These are phyloP conservation scores for Falco biarmicus DNA, from an alignment of 2,797 vertebrate genomes.

Conservation along the genomic window DNA sequence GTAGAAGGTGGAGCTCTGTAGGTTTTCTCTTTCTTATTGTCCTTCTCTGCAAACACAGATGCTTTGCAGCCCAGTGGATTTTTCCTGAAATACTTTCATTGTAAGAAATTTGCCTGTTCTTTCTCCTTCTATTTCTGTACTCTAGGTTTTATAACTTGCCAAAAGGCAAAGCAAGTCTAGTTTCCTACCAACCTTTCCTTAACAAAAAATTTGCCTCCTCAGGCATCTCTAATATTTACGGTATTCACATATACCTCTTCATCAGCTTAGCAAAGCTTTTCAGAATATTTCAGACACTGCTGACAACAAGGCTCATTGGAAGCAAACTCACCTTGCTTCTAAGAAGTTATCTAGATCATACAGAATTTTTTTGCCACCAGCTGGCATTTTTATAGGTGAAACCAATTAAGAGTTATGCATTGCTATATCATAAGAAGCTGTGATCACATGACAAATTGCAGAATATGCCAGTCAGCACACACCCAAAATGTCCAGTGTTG, in stretches of 20 bases:
- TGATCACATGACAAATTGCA: neutral
- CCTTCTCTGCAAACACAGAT: neutral
- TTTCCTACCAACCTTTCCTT: neutral
- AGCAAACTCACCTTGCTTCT: neutral
- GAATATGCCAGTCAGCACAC: neutral
- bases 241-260: neutral
- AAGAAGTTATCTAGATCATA: neutral
- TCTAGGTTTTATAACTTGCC: neutral
- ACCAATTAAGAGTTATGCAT: neutral
- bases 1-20: neutral
- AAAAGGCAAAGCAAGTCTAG: neutral
- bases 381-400: neutral
- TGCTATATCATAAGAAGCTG: neutral
- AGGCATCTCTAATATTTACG: neutral
- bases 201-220: neutral
- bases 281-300: neutral
- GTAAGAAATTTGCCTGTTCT: neutral
- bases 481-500: neutral
- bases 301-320: neutral
- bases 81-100: neutral
- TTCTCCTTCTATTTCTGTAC: neutral
- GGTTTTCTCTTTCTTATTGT: neutral
- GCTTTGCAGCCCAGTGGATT: neutral
- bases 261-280: neutral
- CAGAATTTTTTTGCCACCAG: neutral